A percentile compares a stretch with the other conserved stretches of the same genome.
Evolutionary conservation across 1,140 invertebrate genomes (phyloP).

Genomic region (Phthorimaea operculella): DNA sequence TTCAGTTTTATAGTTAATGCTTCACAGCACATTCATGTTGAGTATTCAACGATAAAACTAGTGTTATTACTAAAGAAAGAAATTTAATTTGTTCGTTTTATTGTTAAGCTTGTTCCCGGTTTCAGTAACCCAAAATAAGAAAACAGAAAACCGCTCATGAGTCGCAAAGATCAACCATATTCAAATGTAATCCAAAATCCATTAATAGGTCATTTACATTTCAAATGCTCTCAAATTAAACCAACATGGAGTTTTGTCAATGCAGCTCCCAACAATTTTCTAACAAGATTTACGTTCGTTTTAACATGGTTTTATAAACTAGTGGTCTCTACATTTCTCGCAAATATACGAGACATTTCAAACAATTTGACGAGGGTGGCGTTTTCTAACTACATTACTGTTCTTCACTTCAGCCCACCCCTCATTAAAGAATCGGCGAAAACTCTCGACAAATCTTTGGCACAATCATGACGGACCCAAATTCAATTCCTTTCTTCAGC

Average conservation of each 20-base stretch:
- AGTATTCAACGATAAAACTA: constrained; percentile 9
- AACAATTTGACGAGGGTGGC: constrained; percentile 11
- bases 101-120: constrained; percentile 18
- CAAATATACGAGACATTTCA: not conserved
- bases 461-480: not conserved
- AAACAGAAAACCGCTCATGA: too few species aligned
- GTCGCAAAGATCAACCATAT: too few species aligned
- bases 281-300: too few species aligned
- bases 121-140: not conserved
- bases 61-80: constrained; percentile 26
- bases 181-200: too few species aligned
- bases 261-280: too few species aligned
- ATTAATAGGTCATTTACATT: too few species aligned
- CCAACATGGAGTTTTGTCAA: too few species aligned
- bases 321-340: not conserved
- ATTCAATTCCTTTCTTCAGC: constrained; percentile 29
- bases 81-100: constrained; percentile 20
- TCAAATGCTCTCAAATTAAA: too few species aligned
- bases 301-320: too few species aligned
- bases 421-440: not conserved
- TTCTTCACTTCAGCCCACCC: not conserved
- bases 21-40: not conserved
- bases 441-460: not conserved
- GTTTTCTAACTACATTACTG: constrained; percentile 2
- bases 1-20: too few species aligned